Percentiles rank a stretch among this genome's conserved stretches.
phyloP scores from a whole-genome alignment of 2,797 vertebrate species.

The Luscinia luscinia region DNA sequence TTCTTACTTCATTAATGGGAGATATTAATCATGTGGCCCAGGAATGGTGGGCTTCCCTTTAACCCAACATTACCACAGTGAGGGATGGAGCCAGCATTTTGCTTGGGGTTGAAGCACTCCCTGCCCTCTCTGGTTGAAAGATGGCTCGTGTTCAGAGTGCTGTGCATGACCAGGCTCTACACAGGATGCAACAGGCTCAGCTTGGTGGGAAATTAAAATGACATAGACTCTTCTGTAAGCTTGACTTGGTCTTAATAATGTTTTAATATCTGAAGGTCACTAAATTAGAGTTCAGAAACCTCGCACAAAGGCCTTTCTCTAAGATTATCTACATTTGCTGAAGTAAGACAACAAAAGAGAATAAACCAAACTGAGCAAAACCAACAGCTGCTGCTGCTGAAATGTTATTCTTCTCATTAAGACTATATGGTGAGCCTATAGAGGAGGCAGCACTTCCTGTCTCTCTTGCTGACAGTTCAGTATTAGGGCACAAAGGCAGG shows the following conservation, averaged over 20 bases:
- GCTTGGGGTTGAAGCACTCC: neutral
- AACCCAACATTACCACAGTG: neutral
- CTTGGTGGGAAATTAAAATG: constrained; percentile 27
- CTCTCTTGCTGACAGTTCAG: constrained; percentile 43
- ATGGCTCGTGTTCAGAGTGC: neutral
- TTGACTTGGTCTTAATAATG: constrained; percentile 15
- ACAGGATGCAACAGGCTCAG: neutral
- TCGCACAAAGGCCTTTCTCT: constrained; percentile 20
- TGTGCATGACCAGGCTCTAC: neutral
- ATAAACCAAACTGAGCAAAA: constrained; percentile 7
- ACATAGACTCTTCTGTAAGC: constrained; percentile 41
- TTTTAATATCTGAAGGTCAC: constrained; percentile 54
- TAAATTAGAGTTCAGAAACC: constrained; percentile 30
- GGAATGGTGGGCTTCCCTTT: fast-evolving
- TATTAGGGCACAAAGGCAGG: constrained; percentile 43
- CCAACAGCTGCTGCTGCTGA: neutral
- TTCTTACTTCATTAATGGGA: neutral
- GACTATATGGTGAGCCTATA: neutral
- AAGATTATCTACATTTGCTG: constrained; percentile 44
- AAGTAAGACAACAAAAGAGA: constrained; percentile 42
- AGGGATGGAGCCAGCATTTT: neutral
- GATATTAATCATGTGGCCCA: neutral
- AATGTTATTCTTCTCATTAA: constrained; percentile 40
- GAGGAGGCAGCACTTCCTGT: constrained; percentile 26
- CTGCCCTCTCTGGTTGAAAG: neutral